Conservation (phyloP, 2,113 vertebrate genomes). For the Bostrychus sinensis region DNA sequence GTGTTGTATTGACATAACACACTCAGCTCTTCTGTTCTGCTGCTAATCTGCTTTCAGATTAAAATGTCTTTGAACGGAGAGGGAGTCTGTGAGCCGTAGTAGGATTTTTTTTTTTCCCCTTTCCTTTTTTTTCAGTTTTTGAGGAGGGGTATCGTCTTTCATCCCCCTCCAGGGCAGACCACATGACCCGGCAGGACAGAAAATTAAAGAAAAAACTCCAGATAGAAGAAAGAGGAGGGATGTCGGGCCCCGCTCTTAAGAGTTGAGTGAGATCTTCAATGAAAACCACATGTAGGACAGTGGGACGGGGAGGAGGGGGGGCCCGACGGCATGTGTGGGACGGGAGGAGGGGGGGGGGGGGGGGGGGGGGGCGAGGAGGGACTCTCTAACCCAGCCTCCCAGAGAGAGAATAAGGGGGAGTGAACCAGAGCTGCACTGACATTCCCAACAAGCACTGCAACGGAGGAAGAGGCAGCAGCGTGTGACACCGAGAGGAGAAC, state of each 20-base stretch:
- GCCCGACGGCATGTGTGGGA: slow-evolving; percentile 21
- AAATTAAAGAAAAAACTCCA: slow-evolving; percentile 37
- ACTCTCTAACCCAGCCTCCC: slow-evolving; percentile 57
- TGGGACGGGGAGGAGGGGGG: too few species aligned
- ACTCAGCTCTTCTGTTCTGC: not conserved
- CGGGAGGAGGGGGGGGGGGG: slow-evolving; percentile 1
- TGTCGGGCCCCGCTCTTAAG: slow-evolving; percentile 65
- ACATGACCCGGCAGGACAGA: slow-evolving; percentile 69
- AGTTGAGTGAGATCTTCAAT: slow-evolving; percentile 77
- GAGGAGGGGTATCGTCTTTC: slow-evolving; percentile 63
- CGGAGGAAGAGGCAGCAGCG: slow-evolving; percentile 72
- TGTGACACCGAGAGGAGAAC: slow-evolving; percentile 11
- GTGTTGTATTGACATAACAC: slow-evolving; percentile 1
- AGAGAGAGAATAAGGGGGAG: slow-evolving; percentile 37
- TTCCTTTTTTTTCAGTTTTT: not conserved
- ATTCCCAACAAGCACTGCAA: slow-evolving; percentile 78
- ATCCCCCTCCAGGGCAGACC: slow-evolving; percentile 62
- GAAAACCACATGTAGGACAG: slow-evolving; percentile 81
- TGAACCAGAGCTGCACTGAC: slow-evolving; percentile 69
- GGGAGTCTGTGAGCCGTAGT: slow-evolving; percentile 2
- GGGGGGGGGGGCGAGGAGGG: slow-evolving; percentile 50
- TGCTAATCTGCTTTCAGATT: slow-evolving; percentile 16
- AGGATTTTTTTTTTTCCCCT: slow-evolving; percentile 5
- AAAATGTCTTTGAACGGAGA: slow-evolving; percentile 26
- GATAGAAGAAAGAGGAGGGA: slow-evolving; percentile 28